Evolutionary conservation across 2,113 vertebrate genomes (phyloP), one percentile per base, ranked within the genome.

Genomic region (Pyxicephalus adspersus): DNA sequence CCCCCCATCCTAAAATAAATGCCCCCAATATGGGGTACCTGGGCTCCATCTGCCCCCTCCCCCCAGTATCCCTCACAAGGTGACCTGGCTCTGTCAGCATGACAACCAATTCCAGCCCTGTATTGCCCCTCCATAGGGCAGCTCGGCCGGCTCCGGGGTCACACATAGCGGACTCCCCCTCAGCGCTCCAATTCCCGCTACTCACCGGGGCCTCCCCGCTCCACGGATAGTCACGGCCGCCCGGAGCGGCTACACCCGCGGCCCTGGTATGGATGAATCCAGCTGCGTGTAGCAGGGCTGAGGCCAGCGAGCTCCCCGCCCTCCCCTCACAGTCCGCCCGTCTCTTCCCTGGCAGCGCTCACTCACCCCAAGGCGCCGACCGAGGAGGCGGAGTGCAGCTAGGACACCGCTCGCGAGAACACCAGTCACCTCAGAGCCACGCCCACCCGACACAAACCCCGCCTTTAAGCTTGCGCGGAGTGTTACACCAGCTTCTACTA

Each of bases 401-500:
- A 11, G 20, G 15, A 51, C 61, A 78, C n/a, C 76, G 55, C 64
- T 68, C 76, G 76, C 64, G 76, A 79, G 76, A 79, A n/a, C 7
- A 51, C 18, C 51, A 18, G 63, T 17, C 76, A 77, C 34, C 3
- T 4, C 13, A 3, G 25, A 23, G 83, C 84, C 84, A 84, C 84
- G 83, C 84, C 86, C 83, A 83, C 85, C 50, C 83, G 78, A 77
- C 82, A 71, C 52, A 77, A 84, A 83, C 86, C 78, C 68, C 74
- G 73, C 66, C 66, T 17, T 64, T 78, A 75, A 29, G 60, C 55
- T n/a, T 26, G 17, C 65, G 65, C 3, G 1, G 17, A 5, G 15
- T 0, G 15, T 6, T 8, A 3, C 23, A 5, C 51, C 51, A 13
- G 18, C 45, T 6, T 22, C 63, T 34, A 20, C 63, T 55, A 85